Evolutionary conservation across 2,888 invertebrate species (phyloP).

Genomic region (Polyommatus iphigenia): DNA sequence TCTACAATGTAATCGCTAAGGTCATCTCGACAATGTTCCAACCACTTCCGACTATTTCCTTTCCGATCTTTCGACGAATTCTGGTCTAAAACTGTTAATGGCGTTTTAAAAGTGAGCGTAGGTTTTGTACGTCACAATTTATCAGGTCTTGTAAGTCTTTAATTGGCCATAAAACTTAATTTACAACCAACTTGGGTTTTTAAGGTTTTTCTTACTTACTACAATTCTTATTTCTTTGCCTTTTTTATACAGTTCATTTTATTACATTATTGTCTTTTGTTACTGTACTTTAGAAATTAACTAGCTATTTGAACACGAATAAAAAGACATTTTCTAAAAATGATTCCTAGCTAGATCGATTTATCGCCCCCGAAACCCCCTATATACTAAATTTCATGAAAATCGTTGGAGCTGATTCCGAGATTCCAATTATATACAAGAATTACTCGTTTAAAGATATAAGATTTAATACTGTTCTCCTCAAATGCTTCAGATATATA

Average conservation of each 20-base stretch:
- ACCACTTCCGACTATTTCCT: constrained; percentile 24
- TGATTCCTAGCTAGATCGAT: too few species aligned
- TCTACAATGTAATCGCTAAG: constrained; percentile 21
- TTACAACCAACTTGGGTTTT: not conserved
- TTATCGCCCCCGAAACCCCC: too few species aligned
- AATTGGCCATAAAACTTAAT: constrained; percentile 1
- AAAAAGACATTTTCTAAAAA: too few species aligned
- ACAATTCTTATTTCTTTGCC: not conserved
- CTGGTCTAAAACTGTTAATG: not conserved
- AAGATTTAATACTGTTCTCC: too few species aligned
- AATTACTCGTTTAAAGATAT: too few species aligned
- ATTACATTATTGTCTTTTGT: too few species aligned
- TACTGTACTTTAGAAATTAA: too few species aligned
- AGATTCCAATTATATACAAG: too few species aligned
- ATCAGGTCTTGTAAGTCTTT: constrained; percentile 1
- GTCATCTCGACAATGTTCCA: constrained; percentile 26
- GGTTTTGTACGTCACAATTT: not conserved
- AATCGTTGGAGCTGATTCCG: too few species aligned
- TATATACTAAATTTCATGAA: too few species aligned
- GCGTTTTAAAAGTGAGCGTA: not conserved
- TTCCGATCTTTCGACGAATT: constrained; percentile 3
- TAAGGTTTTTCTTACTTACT: not conserved
- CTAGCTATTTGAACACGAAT: too few species aligned
- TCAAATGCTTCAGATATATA: too few species aligned
- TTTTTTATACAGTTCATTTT: not conserved